These are phyloP conservation scores for Cyanoderma ruficeps DNA, from an alignment of 2,113 vertebrate genomes.

Conservation along the genomic window DNA sequence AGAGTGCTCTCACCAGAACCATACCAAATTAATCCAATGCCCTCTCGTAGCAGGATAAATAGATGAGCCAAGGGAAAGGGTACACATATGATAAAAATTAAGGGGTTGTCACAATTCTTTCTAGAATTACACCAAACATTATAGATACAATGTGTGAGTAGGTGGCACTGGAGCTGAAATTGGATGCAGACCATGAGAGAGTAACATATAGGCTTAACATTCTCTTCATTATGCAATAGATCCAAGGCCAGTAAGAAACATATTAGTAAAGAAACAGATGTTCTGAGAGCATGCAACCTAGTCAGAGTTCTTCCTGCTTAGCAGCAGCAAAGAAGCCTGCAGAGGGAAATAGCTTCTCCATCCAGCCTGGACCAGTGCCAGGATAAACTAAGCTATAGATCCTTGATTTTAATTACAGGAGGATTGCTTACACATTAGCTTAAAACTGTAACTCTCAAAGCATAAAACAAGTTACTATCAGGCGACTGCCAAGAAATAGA, in stretches of 20 bases:
- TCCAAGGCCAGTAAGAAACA: background rate
- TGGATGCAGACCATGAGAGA: background rate
- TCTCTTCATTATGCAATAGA: background rate
- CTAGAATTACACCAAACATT: background rate
- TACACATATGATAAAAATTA: background rate
- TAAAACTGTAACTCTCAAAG: background rate
- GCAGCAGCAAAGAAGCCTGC: constrained; percentile 37
- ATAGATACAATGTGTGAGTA: background rate
- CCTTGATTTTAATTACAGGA: constrained; percentile 40
- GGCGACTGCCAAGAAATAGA: background rate
- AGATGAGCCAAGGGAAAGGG: background rate
- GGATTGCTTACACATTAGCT: background rate
- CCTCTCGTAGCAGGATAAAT: background rate
- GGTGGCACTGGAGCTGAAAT: background rate
- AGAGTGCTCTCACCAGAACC: background rate
- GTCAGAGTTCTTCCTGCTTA: constrained; percentile 25
- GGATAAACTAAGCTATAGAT: constrained; percentile 19
- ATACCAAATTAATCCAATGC: background rate
- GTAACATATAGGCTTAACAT: background rate
- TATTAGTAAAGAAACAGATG: constrained; percentile 61
- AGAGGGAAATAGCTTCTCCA: constrained; percentile 24
- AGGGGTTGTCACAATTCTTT: background rate
- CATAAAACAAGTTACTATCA: background rate
- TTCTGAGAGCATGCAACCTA: background rate
- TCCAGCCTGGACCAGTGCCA: constrained; percentile 13